phyloP scores from a whole-genome alignment of 2,888 invertebrate species.

The Brachycybe producta region DNA sequence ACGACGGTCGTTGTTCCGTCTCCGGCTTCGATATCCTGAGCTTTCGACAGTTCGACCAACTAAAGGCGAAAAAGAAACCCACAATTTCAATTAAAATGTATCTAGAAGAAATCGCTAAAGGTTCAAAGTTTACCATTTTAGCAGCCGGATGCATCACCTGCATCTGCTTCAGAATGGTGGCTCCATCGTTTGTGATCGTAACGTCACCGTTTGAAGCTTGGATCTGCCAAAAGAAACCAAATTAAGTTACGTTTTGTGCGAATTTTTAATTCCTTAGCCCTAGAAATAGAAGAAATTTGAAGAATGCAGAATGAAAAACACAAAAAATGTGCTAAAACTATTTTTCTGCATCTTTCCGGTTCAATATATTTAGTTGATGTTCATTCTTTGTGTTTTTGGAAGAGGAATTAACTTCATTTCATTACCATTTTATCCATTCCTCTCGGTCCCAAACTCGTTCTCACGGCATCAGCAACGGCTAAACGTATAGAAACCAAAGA shows the following conservation, averaged over 20 bases:
- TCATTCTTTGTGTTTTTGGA: neutral
- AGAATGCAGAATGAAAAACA: neutral
- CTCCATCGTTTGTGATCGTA: conserved; percentile 98
- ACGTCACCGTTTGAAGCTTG: conserved; percentile 95
- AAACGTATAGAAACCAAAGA: too few relatives aligned
- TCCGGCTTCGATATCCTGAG: conserved; percentile 97
- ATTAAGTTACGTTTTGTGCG: neutral
- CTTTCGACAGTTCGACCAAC: conserved; percentile 94
- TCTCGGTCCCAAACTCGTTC: conserved; percentile 93
- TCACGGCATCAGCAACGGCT: conserved; percentile 98
- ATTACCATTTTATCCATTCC: conserved; percentile 99
- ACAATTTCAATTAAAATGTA: neutral
- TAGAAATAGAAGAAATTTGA: neutral
- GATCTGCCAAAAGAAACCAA: conserved; percentile 53
- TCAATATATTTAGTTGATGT: neutral
- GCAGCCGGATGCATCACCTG: conserved; percentile 97
- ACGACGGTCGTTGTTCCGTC: conserved; percentile 99
- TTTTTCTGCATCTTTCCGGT: too few relatives aligned
- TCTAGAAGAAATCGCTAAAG: too few relatives aligned
- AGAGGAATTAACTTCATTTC: neutral
- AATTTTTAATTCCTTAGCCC: neutral
- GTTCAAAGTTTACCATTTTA: conserved; percentile 63
- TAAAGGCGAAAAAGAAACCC: conserved; percentile 34
- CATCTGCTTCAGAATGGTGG: conserved; percentile 98
- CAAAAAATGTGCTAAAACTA: too few relatives aligned